Percentiles rank a stretch among this genome's conserved stretches.
Evolutionary conservation across 2,797 vertebrate genomes (phyloP).

Genomic region (Alectoris magna): DNA sequence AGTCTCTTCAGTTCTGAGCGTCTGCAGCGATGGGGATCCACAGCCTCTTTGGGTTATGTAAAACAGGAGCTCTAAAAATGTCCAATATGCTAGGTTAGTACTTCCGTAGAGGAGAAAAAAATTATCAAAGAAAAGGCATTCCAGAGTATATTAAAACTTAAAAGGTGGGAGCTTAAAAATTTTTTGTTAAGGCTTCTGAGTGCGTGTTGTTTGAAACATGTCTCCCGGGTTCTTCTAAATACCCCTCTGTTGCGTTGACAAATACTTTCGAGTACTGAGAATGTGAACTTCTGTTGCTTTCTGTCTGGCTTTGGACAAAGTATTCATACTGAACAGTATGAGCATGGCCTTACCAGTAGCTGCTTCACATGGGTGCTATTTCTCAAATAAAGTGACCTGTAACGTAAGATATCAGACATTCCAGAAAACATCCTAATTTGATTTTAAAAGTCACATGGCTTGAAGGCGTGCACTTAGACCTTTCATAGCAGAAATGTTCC

Average conservation of each 20-base stretch:
- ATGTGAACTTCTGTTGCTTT: not conserved
- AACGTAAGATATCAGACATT: not conserved
- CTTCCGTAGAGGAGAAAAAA: not conserved
- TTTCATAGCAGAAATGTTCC: not conserved
- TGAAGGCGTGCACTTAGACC: not conserved
- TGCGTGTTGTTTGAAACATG: not conserved
- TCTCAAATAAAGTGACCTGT: not conserved
- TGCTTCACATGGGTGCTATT: not conserved
- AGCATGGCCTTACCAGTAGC: not conserved
- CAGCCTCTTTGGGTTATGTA: not conserved
- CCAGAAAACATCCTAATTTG: not conserved
- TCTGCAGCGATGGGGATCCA: not conserved
- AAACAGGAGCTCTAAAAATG: not conserved
- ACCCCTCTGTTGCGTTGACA: not conserved
- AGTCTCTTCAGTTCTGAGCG: not conserved
- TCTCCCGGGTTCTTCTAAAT: not conserved
- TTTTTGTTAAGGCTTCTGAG: not conserved
- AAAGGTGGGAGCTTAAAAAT: not conserved
- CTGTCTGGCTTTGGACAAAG: not conserved
- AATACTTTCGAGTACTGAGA: not conserved
- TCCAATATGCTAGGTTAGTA: accelerated
- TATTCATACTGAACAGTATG: too few species aligned
- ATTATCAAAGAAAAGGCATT: not conserved
- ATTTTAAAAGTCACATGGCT: not conserved
- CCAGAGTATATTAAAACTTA: not conserved